Conservation (phyloP, 2,797 vertebrate species). For the Nannoperca australis region DNA sequence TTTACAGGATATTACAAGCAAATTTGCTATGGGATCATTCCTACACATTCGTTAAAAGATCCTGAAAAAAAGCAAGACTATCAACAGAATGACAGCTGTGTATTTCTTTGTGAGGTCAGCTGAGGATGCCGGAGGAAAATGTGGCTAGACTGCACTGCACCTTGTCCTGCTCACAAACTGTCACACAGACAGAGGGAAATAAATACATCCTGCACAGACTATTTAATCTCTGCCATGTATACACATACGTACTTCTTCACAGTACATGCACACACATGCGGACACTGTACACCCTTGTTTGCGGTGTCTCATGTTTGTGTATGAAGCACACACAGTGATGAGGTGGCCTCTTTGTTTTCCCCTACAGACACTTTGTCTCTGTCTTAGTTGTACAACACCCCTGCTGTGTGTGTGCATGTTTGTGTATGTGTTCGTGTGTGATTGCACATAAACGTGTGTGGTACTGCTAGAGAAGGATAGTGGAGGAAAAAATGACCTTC, state of each 20-base stretch:
- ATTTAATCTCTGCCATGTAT: conserved; percentile 29
- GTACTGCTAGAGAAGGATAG: conserved; percentile 4
- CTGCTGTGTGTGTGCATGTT: conserved; percentile 27
- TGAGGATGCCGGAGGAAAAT: conserved; percentile 30
- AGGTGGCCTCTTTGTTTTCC: conserved; percentile 39
- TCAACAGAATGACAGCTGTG: not conserved
- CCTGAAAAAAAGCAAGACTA: not conserved
- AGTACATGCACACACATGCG: not conserved
- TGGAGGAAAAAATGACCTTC: not conserved
- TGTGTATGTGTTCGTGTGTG: conserved; percentile 9
- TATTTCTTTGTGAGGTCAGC: conserved; percentile 21
- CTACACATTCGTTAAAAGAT: not conserved
- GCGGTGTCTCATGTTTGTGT: not conserved
- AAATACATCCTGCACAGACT: conserved; percentile 26
- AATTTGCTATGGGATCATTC: not conserved
- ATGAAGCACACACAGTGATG: conserved; percentile 18
- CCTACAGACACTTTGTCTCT: conserved; percentile 44
- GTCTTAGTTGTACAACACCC: conserved; percentile 32
- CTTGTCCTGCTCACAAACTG: conserved; percentile 11
- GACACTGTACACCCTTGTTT: not conserved
- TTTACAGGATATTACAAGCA: not conserved
- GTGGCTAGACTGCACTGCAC: conserved; percentile 27
- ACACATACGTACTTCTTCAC: conserved; percentile 8
- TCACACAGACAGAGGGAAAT: conserved; percentile 24
- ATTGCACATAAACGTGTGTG: not conserved